Conservation (phyloP, 2,113 vertebrate genomes). For the Benitochromis conjunctus region DNA sequence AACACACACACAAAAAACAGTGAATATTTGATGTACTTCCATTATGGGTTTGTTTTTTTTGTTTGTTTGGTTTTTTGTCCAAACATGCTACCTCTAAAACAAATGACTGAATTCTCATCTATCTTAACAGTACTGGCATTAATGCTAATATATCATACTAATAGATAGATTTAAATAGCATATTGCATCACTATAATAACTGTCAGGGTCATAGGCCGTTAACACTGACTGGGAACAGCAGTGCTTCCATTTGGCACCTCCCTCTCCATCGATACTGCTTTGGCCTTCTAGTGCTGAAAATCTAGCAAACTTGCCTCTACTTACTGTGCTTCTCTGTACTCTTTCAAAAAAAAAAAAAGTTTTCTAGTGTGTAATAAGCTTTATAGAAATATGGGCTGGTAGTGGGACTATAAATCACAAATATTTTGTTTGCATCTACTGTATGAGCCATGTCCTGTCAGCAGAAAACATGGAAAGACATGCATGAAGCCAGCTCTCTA, state of each 20-base stretch:
- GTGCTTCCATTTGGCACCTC: not conserved
- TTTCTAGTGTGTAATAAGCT: not conserved
- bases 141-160: not conserved
- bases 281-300: not conserved
- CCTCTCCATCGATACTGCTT: not conserved
- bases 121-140: not conserved
- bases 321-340: not conserved
- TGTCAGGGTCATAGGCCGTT: not conserved
- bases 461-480: not conserved
- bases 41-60: not conserved
- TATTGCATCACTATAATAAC: not conserved
- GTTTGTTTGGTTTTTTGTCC: not conserved
- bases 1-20: not conserved
- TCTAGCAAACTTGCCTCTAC: not conserved
- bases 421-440: not conserved
- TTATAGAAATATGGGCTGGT: not conserved
- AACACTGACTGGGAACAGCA: not conserved
- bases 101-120: not conserved
- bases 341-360: not conserved
- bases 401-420: not conserved
- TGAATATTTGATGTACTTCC: not conserved
- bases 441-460: not conserved
- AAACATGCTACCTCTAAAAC: not conserved
- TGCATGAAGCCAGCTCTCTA: slow-evolving; percentile 26
- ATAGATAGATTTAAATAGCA: not conserved